Percentiles rank a stretch among this genome's conserved stretches.
phyloP scores from a whole-genome alignment of 2,888 invertebrate genomes.

The Brenthis ino region DNA sequence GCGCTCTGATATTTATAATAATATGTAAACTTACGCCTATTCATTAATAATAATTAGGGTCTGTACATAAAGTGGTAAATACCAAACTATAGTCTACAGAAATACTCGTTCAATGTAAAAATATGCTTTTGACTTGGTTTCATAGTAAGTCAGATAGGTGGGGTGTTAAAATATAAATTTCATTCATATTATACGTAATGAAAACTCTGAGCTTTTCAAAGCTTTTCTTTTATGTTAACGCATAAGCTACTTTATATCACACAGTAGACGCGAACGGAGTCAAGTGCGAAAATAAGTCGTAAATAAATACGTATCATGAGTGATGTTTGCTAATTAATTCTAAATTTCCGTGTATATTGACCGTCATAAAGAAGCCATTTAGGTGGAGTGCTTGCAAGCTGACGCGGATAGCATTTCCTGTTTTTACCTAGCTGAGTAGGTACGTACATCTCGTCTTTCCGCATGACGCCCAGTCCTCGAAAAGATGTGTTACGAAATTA shows the following conservation, averaged over 20 bases:
- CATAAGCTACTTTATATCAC: too few species aligned
- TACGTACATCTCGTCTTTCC: neutral
- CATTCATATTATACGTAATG: too few species aligned
- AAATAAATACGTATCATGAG: conserved; percentile 5
- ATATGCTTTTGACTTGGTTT: neutral
- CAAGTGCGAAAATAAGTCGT: neutral
- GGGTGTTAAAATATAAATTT: too few species aligned
- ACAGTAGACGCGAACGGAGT: neutral
- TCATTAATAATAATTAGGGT: too few species aligned
- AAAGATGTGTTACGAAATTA: neutral
- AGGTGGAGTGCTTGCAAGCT: conserved; percentile 47
- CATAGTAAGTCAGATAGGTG: too few species aligned
- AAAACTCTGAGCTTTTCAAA: neutral
- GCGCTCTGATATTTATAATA: too few species aligned
- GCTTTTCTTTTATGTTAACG: neutral
- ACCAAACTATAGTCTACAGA: neutral
- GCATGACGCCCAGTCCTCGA: neutral
- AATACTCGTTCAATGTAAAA: neutral
- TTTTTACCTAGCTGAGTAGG: conserved; percentile 2
- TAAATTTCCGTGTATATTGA: conserved; percentile 24
- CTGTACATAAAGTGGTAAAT: too few species aligned
- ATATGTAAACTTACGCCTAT: too few species aligned
- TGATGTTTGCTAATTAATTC: conserved; percentile 25
- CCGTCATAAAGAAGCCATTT: conserved; percentile 35
- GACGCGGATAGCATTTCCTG: conserved; percentile 48